Percentiles rank a stretch among this genome's conserved stretches.
Conservation (phyloP, 2,888 invertebrate genomes). For the Halictus quadricinctus region DNA sequence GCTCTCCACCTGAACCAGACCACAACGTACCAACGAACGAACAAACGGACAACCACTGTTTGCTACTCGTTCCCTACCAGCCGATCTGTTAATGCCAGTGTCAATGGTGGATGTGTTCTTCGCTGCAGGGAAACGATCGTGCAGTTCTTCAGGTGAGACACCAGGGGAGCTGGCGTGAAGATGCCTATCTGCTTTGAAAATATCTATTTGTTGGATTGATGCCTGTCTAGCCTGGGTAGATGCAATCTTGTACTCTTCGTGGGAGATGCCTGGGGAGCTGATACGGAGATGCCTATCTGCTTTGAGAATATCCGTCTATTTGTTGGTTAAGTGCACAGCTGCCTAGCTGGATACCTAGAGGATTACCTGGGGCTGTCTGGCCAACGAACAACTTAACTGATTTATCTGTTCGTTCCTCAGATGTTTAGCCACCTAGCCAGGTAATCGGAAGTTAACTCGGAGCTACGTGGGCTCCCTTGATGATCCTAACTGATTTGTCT, state of each 20-base stretch:
- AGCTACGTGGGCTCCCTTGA: constrained; percentile 8
- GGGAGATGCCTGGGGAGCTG: neutral
- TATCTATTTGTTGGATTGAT: neutral
- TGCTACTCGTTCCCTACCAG: neutral
- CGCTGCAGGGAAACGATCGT: neutral
- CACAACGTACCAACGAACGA: neutral
- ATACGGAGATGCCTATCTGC: neutral
- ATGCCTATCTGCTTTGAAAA: neutral
- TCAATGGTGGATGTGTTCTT: neutral
- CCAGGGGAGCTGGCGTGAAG: too few species aligned
- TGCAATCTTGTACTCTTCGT: neutral
- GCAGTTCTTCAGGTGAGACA: neutral
- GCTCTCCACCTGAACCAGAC: neutral
- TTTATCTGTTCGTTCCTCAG: neutral
- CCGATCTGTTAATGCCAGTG: neutral
- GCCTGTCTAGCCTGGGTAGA: neutral
- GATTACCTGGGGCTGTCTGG: neutral
- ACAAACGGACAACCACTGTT: neutral
- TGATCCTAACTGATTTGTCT: constrained; percentile 7
- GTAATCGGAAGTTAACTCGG: neutral
- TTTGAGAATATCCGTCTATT: neutral
- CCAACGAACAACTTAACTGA: neutral
- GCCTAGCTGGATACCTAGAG: neutral
- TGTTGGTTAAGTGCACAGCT: neutral
- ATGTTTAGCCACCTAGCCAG: neutral